Evolutionary conservation across 2,113 vertebrate genomes (phyloP), one percentile per base, ranked within the genome.

Genomic region (Chrysochloris asiatica): DNA sequence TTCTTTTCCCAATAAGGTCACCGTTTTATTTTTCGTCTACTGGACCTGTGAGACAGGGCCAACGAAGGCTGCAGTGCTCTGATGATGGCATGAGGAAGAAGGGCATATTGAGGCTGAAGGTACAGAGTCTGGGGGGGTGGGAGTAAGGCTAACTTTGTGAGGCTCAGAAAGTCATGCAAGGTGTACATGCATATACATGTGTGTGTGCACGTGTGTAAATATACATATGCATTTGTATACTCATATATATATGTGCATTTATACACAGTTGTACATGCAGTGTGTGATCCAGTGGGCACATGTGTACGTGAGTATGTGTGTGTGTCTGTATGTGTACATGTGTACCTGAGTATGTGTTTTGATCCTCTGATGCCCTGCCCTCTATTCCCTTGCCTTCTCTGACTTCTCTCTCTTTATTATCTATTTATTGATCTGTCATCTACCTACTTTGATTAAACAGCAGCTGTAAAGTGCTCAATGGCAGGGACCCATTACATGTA

Each of bases 1-100:
- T 97, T 93, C 72, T 82, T 95, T 97, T 97, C 80, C 90, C 93
- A 95, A 88, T 88, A 95, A 97, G 88, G 95, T 97, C 96, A 96
- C 59, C 76, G 47, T 93, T 96, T 96, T 96, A 92, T 94, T 93
- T 97, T 83, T 90, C 21, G 43, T 96, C 83, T 95, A 65, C 16
- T 16, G 91, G 91, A 93, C 80, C 76, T 91, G 19, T 92, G 43
- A 72, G 79, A 33, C 90, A 90, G 83, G 80, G 67, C 80, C 45
- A 90, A 48, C 48, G 61, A 65, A 96, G 71, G 50, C 84, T 86
- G 75, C 80, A 41, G 28, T 38, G 87, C 2, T 0, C 3, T 4
- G 67, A 8, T 56, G 75, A 93, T 2, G 69, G 88, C 50, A 80
- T 36, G 30, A 89, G 14, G 19, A 81, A 43, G 28, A 3, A 36